Evolutionary conservation across 1,140 invertebrate genomes (phyloP).

Genomic region (Procambarus virginalis): DNA sequence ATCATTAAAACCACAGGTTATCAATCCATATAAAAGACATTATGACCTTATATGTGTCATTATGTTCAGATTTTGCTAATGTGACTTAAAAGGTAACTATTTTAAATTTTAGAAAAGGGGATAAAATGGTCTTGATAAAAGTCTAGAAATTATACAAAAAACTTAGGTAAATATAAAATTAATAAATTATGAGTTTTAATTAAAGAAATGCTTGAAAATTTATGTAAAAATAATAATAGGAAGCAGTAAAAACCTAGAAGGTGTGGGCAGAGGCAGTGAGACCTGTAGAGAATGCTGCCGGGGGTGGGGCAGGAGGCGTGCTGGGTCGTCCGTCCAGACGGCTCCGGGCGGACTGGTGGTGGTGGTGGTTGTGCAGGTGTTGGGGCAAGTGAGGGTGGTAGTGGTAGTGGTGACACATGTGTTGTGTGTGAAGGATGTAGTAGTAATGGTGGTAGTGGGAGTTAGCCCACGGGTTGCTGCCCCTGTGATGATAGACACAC

Average conservation of each 20-base stretch:
- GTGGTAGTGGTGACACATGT: constrained; percentile 41
- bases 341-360: constrained; percentile 44
- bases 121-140: not conserved
- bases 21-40: not conserved
- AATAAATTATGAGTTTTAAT: not conserved
- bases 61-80: no score
- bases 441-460: constrained; percentile 33
- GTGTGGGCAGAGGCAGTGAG: constrained; percentile 39
- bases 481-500: constrained; percentile 65
- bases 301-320: constrained; percentile 19
- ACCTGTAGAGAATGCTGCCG: constrained; percentile 50
- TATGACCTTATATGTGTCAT: no score
- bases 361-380: constrained; percentile 34
- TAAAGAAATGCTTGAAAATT: not conserved
- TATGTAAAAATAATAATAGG: not conserved
- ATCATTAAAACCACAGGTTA: not conserved
- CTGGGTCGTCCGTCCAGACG: constrained; percentile 48
- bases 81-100: not conserved
- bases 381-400: constrained; percentile 22
- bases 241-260: not conserved
- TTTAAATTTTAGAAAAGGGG: not conserved
- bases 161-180: no score
- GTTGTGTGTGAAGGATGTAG: constrained; percentile 42
- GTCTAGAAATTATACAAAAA: no score
- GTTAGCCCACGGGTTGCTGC: constrained; percentile 23